Base-by-base conservation (phyloP, 2,113 vertebrate genomes). In the Tachysurus vachellii region DNA sequence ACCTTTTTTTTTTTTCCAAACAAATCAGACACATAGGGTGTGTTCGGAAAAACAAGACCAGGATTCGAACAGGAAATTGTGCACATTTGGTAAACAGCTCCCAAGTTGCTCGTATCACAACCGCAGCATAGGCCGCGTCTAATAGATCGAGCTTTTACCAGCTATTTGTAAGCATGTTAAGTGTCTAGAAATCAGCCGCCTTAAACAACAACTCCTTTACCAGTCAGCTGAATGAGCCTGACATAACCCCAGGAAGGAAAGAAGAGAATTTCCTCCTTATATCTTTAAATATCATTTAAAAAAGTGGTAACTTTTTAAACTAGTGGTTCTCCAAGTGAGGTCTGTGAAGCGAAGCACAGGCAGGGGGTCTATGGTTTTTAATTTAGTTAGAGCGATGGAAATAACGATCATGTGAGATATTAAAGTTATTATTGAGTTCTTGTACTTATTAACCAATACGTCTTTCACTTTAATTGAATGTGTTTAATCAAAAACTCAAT, bases 191-290 rank as follows among this genome's bases (percentile, higher is more conserved):
- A 54, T n/a, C 44, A 50, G 6, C 76, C 56, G 53, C 76, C 76
- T 80, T 80, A 80, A 80, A 80, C 53, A 80, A 80, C 10, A 56
- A 57, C n/a, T 36, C 26, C 28, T 79, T 79, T 21, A 79, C n/a
- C 6, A 17, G 16, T 53, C 13, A 28, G 9, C 23, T n/a, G 8
- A 31, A 56, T 8, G 53, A 56, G 31, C n/a, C 76, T 31, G 16
- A 31, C 53, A 17, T 80, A 80, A 79, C 13, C 13, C 75, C 75
- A 31, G 75, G 19, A n/a, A 54, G 13, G 13, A 17, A 28, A 31
- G n/a, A 54, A 54, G n/a, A 28, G n/a, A 76, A 50, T n/a, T 50
- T n/a, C 8, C 4, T 56, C 75, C 75, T 1, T 79, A 0, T 28
- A 12, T 28, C 13, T 79, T 79, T 17, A 19, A 28, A 28, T 17